Conservation (phyloP, 53 echinoderm and acorn worm genomes). For the Luidia sarsii region DNA sequence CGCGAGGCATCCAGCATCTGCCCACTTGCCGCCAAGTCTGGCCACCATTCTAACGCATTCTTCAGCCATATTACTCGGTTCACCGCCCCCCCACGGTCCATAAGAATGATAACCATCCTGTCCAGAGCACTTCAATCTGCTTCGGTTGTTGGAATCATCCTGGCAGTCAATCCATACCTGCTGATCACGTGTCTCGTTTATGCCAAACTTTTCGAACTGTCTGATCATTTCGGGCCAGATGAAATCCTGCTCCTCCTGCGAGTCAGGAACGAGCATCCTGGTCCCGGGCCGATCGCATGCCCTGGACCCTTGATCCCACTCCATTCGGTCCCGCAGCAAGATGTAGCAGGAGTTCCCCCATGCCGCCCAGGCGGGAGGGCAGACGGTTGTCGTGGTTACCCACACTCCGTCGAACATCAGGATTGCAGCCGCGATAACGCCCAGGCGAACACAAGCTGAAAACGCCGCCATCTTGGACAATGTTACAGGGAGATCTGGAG, state of each 20-base stretch:
- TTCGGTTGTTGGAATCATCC: background rate
- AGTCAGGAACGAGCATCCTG: constrained; percentile 2
- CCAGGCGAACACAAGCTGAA: no score
- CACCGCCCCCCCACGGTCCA: background rate
- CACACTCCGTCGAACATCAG: no score
- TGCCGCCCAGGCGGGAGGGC: constrained; percentile 7
- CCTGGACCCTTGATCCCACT: background rate
- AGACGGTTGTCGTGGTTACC: no score
- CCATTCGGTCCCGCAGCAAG: constrained; percentile 8
- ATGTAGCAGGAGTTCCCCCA: constrained; percentile 30
- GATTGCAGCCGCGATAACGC: no score
- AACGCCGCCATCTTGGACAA: no score
- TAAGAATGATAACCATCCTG: background rate
- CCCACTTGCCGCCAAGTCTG: background rate
- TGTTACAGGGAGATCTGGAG: no score
- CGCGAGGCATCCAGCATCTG: background rate
- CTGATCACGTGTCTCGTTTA: background rate
- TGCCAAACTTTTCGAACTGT: background rate
- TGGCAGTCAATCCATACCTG: constrained; percentile 26
- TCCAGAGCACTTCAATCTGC: background rate
- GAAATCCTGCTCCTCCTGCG: constrained; percentile 15
- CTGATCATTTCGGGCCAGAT: constrained; percentile 18
- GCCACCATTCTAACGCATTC: constrained; percentile 10
- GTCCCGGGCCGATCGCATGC: background rate
- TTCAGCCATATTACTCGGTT: background rate